Evolutionary conservation across 2,113 vertebrate genomes (phyloP).

Genomic region (Pelusios castaneus): DNA sequence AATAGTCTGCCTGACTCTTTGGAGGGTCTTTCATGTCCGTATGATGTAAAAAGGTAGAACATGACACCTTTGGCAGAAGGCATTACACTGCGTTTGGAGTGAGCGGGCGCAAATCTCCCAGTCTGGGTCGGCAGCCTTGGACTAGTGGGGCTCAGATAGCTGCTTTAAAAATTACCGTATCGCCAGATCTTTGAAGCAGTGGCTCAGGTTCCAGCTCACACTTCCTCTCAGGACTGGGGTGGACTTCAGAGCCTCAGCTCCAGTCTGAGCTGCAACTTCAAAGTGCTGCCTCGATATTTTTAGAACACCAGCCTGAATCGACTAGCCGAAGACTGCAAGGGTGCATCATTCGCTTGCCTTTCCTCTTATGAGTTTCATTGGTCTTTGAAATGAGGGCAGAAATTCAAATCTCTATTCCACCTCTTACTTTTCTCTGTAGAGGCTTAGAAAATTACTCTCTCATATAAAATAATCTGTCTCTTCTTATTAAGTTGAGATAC

Average conservation of each 20-base stretch:
- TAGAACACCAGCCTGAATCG: neutral
- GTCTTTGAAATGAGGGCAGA: conserved; percentile 28
- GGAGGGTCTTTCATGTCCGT: conserved; percentile 35
- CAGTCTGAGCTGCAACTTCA: neutral
- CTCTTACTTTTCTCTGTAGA: neutral
- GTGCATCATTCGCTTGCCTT: neutral
- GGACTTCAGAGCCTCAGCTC: neutral
- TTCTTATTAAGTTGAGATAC: neutral
- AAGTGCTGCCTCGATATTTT: neutral
- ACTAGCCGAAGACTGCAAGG: neutral
- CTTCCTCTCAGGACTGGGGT: neutral
- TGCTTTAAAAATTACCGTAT: neutral
- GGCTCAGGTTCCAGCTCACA: neutral
- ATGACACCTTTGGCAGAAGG: neutral
- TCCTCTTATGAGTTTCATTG: neutral
- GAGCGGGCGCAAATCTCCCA: neutral
- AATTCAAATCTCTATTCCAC: neutral
- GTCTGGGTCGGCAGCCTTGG: neutral
- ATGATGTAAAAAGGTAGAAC: conserved; percentile 42
- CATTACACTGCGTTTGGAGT: neutral
- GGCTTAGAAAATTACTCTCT: neutral
- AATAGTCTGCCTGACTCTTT: conserved; percentile 49
- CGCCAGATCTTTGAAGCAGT: neutral
- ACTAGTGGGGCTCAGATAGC: neutral
- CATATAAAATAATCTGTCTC: neutral